These are phyloP conservation scores for Megalurothrips usitatus DNA, from an alignment of 2,888 invertebrate species.

Conservation along the genomic window DNA sequence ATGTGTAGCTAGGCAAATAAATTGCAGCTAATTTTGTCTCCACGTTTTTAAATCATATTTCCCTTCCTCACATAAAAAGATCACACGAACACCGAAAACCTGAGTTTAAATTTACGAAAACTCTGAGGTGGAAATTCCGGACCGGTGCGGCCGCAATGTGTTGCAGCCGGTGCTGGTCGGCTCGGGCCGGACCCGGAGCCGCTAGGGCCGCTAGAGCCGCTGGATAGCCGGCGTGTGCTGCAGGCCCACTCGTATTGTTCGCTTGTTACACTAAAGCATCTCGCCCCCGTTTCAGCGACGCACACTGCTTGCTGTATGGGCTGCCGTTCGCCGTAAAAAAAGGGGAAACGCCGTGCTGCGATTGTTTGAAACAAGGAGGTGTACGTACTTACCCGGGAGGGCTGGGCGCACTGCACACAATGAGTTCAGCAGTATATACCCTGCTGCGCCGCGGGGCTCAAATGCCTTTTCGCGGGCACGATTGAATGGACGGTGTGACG, in stretches of 20 bases:
- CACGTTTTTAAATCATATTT: background rate
- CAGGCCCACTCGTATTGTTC: background rate
- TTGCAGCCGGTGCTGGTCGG: no score
- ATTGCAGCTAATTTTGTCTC: background rate
- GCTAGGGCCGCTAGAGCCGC: no score
- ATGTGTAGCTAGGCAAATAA: constrained; percentile 3
- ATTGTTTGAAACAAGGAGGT: background rate
- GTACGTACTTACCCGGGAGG: background rate
- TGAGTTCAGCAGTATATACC: background rate
- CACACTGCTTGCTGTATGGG: background rate
- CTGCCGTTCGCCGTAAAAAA: background rate
- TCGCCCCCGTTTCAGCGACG: background rate
- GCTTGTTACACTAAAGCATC: background rate
- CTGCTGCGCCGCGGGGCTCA: background rate
- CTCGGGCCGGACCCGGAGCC: no score
- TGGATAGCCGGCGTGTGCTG: no score
- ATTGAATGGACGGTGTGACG: background rate
- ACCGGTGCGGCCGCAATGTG: no score
- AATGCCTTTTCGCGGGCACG: background rate
- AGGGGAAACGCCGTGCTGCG: background rate
- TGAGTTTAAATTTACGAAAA: no score
- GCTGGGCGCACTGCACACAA: background rate
- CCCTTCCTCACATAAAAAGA: no score
- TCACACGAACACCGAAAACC: no score
- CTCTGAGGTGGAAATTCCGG: no score